Base-by-base conservation (phyloP, 2,888 invertebrate species). In the Tinea pellionella region DNA sequence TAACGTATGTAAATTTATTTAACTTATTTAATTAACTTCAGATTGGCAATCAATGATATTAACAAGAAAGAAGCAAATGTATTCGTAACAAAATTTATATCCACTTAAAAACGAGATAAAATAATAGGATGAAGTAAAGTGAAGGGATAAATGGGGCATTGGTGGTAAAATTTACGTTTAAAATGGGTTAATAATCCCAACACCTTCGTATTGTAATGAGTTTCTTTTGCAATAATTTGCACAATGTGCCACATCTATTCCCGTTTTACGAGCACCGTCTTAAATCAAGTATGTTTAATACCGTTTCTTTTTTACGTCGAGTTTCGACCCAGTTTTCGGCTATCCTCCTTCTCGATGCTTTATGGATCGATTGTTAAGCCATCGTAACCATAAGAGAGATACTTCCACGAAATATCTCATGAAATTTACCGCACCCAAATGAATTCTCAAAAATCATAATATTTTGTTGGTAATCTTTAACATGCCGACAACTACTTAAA, bases 401-500 rank as follows among this genome's bases (percentile, higher is more conserved):
- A 63, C 58, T 64, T 65, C 65, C 55, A 41, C 60, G 66, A 66
- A 30, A 57, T 32, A 32, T 32, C n/a, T 13, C 32, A 32, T 32
- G 13, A 57, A 18, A 18, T 32, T 57, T 57, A 57, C 53, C 62
- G 59, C 62, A 63, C 62, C 61, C 59, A 56, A 61, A 64, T 65
- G 66, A 72, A 74, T 67, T 75, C 72, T 71, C 69, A 69, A 64
- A 72, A 73, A 73, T 67, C 67, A 61, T 69, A 65, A 69, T 69
- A 71, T 72, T 74, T 68, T 63, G 69, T 74, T 72, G 71, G 76
- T 75, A 77, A 77, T 72, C 67, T 16, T 42, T 42, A 42, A 9
- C 4, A 12, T 42, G 42, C 42, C 42, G 67, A 65, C 61, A 69
- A 75, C 63, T 71, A 69, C 76, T 71, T 65, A 6, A 37, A 24